Evolutionary conservation across 2,888 invertebrate genomes (phyloP).

Genomic region (Protula sp.): DNA sequence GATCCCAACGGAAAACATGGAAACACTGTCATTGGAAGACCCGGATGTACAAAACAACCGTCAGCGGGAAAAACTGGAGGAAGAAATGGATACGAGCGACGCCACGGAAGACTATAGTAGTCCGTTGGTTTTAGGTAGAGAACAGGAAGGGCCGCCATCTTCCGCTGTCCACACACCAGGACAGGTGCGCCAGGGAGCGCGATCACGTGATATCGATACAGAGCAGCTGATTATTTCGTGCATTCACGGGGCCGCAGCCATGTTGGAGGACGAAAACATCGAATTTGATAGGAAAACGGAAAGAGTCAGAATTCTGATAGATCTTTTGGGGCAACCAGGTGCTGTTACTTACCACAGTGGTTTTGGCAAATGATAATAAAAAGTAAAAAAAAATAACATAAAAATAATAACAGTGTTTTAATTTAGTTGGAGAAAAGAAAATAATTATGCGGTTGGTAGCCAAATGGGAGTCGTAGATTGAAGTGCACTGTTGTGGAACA

Average conservation of each 20-base stretch:
- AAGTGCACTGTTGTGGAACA: neutral
- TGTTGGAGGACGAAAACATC: slow-evolving; percentile 31
- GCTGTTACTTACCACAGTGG: too few relatives aligned
- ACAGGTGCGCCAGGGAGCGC: too few relatives aligned
- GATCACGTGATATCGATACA: slow-evolving; percentile 6
- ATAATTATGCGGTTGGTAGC: too few relatives aligned
- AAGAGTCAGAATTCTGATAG: slow-evolving; percentile 24
- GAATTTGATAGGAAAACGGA: slow-evolving; percentile 26
- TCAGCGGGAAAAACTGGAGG: neutral
- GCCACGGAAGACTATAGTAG: neutral
- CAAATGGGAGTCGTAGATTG: too few relatives aligned
- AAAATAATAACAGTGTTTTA: neutral
- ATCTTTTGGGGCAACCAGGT: neutral
- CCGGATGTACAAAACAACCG: neutral
- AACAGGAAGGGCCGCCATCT: neutral
- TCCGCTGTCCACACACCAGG: neutral
- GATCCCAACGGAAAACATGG: neutral
- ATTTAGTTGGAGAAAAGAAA: neutral
- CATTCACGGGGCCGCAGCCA: slow-evolving; percentile 33
- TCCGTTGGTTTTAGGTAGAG: neutral
- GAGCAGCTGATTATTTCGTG: slow-evolving; percentile 25
- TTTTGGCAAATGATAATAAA: too few relatives aligned
- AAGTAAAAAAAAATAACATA: too few relatives aligned
- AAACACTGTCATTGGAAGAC: neutral
- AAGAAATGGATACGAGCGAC: neutral